A percentile compares a stretch with the other conserved stretches of the same genome.
Conservation (phyloP, 2,797 vertebrate species). For the Falco naumanni region DNA sequence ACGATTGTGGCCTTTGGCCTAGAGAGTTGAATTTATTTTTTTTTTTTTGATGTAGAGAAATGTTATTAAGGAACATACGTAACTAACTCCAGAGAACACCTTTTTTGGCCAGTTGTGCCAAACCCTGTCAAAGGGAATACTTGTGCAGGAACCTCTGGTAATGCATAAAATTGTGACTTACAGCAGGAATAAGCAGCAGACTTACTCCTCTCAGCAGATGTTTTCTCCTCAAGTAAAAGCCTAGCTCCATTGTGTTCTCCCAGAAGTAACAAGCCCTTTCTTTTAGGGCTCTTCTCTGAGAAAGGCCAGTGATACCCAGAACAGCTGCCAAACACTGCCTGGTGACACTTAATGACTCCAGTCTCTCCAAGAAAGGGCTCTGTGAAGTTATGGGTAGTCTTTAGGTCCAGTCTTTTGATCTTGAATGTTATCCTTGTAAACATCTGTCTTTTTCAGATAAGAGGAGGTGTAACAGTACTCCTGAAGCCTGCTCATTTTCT, state of each 20-base stretch:
- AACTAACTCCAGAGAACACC: not conserved
- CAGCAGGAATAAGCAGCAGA: not conserved
- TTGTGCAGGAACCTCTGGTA: not conserved
- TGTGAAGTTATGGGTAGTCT: not conserved
- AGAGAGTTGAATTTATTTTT: not conserved
- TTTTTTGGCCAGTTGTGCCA: not conserved
- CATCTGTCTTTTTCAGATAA: not conserved
- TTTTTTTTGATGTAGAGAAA: not conserved
- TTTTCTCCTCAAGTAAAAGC: not conserved
- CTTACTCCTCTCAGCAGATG: not conserved
- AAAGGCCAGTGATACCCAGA: not conserved
- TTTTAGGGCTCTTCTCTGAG: not conserved
- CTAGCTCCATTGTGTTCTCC: not conserved
- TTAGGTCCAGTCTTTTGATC: not conserved
- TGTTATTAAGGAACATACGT: not conserved
- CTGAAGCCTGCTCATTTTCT: not conserved
- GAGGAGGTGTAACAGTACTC: not conserved
- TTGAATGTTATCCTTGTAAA: not conserved
- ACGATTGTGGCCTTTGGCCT: not conserved
- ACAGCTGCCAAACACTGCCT: not conserved
- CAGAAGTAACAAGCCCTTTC: not conserved
- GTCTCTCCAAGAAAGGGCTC: not conserved
- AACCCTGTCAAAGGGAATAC: not conserved
- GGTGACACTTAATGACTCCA: not conserved
- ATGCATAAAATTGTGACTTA: not conserved